Conservation (phyloP, 1,140 invertebrate species). For the Epicauta chinensis region DNA sequence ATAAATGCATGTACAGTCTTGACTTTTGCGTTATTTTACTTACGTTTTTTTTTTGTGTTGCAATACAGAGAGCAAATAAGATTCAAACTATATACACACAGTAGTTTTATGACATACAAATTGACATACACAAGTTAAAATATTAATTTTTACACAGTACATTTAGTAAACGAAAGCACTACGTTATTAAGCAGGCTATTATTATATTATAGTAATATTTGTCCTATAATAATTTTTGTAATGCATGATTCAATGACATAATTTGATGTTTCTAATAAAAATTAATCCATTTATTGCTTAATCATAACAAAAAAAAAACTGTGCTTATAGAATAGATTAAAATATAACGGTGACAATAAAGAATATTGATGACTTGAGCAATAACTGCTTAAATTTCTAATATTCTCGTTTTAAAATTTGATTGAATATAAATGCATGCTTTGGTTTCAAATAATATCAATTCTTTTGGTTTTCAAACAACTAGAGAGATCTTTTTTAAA, state of each 20-base stretch:
- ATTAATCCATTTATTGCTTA: slow-evolving; percentile 11
- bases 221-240: slow-evolving; percentile 13
- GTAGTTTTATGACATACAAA: slow-evolving; percentile 24
- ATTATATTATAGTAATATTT: slow-evolving; percentile 13
- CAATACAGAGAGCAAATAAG: slow-evolving; percentile 28
- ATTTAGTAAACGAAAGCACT: slow-evolving; percentile 28
- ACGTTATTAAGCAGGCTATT: slow-evolving; percentile 22
- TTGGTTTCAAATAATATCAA: slow-evolving; percentile 30
- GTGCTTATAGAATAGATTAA: neutral
- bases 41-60: slow-evolving; percentile 16
- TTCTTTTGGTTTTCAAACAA: slow-evolving; percentile 21
- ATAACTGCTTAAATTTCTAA: no score
- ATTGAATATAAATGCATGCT: slow-evolving; percentile 18
- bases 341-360: slow-evolving; percentile 5
- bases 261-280: neutral
- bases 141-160: slow-evolving; percentile 25
- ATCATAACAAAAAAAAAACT: neutral
- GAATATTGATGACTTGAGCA: neutral
- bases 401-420: slow-evolving; percentile 8
- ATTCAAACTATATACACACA: slow-evolving; percentile 32
- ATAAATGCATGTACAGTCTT: slow-evolving; percentile 37
- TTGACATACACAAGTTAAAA: slow-evolving; percentile 30
- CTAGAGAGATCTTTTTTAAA: slow-evolving; percentile 20
- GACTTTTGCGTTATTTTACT: slow-evolving; percentile 21
- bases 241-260: neutral